Conservation (phyloP, 2,797 vertebrate species). For the Cryptoblepharus egeriae region DNA sequence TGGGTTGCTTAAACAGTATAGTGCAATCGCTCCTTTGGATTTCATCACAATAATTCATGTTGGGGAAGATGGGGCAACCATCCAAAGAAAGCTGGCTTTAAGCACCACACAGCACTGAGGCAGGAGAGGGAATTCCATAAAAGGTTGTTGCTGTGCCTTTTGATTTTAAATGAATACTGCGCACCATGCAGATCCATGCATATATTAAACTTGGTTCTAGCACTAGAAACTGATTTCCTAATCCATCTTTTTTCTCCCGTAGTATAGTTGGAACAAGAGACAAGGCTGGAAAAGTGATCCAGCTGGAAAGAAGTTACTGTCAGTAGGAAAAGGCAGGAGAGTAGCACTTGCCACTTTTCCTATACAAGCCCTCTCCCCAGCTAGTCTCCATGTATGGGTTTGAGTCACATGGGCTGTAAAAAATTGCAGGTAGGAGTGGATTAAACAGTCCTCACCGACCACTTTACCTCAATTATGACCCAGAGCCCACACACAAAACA, state of each 20-base stretch:
- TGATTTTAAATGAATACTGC: neutral
- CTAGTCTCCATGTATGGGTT: no score
- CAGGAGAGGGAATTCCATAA: fast-evolving
- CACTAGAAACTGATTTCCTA: neutral
- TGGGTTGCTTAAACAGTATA: fast-evolving
- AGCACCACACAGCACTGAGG: fast-evolving
- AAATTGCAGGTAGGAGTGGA: no score
- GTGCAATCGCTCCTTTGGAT: conserved; percentile 51
- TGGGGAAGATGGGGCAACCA: neutral
- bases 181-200: no score
- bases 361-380: neutral
- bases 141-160: neutral
- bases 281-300: no score
- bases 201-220: neutral
- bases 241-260: no score
- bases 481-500: no score
- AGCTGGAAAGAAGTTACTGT: no score
- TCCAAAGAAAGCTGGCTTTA: fast-evolving
- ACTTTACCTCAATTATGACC: no score
- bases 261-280: no score
- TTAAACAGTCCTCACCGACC: no score
- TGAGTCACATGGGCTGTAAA: no score
- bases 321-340: no score
- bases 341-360: neutral
- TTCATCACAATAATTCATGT: conserved; percentile 18